These are phyloP conservation scores for Acanthacorydalis orientalis DNA, from an alignment of 2,888 invertebrate species.

Conservation along the genomic window DNA sequence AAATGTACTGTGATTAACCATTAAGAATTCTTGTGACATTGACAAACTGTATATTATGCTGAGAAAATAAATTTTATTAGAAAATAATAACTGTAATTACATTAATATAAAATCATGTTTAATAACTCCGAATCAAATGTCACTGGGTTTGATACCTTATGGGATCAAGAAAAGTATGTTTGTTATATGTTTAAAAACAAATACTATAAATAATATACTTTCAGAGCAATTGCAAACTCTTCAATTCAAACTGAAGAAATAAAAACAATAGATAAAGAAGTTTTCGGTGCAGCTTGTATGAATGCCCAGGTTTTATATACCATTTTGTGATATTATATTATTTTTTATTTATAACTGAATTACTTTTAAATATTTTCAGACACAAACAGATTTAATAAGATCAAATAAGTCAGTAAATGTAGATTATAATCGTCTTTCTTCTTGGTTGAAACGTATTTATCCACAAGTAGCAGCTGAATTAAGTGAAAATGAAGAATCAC, in stretches of 20 bases:
- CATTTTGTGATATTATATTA: too few species aligned
- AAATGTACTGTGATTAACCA: too few species aligned
- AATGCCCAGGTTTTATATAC: slow-evolving; percentile 11
- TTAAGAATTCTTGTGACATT: too few species aligned
- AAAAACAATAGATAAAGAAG: slow-evolving; percentile 15
- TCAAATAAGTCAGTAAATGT: slow-evolving; percentile 13
- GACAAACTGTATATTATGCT: too few species aligned
- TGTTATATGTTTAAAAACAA: background rate
- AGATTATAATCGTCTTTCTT: slow-evolving; percentile 28
- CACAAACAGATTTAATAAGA: slow-evolving; percentile 24
- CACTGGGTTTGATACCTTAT: slow-evolving; percentile 30
- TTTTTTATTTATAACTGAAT: too few species aligned
- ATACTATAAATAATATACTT: slow-evolving; percentile 1
- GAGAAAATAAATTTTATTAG: too few species aligned
- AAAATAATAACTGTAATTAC: background rate
- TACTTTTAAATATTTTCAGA: too few species aligned
- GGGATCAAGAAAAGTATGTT: slow-evolving; percentile 23
- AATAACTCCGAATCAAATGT: slow-evolving; percentile 26
- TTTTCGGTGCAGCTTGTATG: slow-evolving; percentile 17
- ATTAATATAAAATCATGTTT: slow-evolving; percentile 22
- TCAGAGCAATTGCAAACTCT: slow-evolving; percentile 17
- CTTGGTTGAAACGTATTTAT: slow-evolving; percentile 29
- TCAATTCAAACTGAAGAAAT: slow-evolving; percentile 20
- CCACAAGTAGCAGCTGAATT: slow-evolving; percentile 29
- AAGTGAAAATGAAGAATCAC: slow-evolving; percentile 20